phyloP scores from a whole-genome alignment of 53 echinoderm and acorn worm genomes.

The Paracentrotus lividus region DNA sequence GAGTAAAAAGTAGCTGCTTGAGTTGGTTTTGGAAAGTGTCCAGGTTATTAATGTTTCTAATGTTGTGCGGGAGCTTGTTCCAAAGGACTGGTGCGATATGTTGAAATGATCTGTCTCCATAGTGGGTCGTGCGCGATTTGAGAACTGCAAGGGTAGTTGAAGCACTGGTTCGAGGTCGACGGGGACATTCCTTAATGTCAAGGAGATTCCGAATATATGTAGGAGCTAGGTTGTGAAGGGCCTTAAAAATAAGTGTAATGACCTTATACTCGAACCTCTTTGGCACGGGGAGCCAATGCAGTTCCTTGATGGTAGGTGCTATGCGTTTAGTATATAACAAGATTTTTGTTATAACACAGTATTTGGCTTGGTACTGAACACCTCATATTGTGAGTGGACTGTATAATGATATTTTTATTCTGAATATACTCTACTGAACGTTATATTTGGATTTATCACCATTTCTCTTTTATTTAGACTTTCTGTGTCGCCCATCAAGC shows the following conservation, averaged over 20 bases:
- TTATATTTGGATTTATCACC: too few relatives aligned
- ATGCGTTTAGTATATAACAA: too few relatives aligned
- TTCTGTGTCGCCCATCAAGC: slow-evolving; percentile 63
- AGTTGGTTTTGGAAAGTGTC: not conserved
- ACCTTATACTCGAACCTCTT: slow-evolving; percentile 15
- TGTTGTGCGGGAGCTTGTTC: not conserved
- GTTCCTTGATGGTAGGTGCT: not conserved
- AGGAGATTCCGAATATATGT: not conserved
- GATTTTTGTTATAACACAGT: too few relatives aligned
- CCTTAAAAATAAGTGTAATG: not conserved
- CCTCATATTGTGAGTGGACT: too few relatives aligned
- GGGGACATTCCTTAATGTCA: not conserved
- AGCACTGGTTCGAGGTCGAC: too few relatives aligned
- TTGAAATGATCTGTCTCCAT: not conserved
- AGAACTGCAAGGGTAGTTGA: too few relatives aligned
- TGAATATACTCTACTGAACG: too few relatives aligned
- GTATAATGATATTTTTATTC: too few relatives aligned
- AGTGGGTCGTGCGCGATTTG: not conserved
- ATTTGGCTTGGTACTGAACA: too few relatives aligned
- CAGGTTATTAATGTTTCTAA: too few relatives aligned
- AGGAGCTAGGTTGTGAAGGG: not conserved
- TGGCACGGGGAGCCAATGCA: not conserved
- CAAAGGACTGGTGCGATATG: not conserved
- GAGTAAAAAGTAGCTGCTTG: not conserved
- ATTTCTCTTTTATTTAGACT: slow-evolving; percentile 60